phyloP scores from a whole-genome alignment of 2,888 invertebrate genomes.

The Malacosoma neustria region DNA sequence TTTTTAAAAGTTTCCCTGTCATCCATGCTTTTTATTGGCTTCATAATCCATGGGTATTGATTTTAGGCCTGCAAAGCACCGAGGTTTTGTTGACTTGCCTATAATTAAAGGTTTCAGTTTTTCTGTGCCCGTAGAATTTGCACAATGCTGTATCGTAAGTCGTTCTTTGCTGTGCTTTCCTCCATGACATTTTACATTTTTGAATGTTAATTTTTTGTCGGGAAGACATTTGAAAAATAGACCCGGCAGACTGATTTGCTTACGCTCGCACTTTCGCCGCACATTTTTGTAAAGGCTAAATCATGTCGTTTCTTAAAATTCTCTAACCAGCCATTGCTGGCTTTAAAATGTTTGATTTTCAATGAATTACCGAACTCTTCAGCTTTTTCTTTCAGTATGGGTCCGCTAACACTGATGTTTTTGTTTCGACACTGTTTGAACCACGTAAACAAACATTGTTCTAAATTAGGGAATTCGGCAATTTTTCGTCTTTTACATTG shows the following conservation, averaged over 20 bases:
- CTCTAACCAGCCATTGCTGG: conserved; percentile 8
- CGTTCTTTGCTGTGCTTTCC: conserved; percentile 8
- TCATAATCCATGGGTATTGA: conserved; percentile 8
- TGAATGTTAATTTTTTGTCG: conserved; percentile 8
- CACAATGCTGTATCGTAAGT: conserved; percentile 7
- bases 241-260: not conserved
- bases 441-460: conserved; percentile 5
- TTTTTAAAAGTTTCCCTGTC: conserved; percentile 1
- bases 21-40: conserved; percentile 9
- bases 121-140: conserved; percentile 9
- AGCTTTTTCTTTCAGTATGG: conserved; percentile 2
- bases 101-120: conserved; percentile 10
- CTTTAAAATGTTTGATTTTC: conserved; percentile 6
- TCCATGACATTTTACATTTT: conserved; percentile 6
- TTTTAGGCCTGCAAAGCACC: conserved; percentile 9
- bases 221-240: conserved; percentile 8
- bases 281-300: conserved; percentile 8
- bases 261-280: not conserved
- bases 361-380: not conserved
- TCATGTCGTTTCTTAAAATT: conserved; percentile 10
- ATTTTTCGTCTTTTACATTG: conserved; percentile 4
- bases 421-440: conserved; percentile 5
- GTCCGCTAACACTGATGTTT: conserved; percentile 2
- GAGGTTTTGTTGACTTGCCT: conserved; percentile 10
- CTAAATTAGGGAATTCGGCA: conserved; percentile 6